Percentiles rank a stretch among this genome's conserved stretches.
These are phyloP conservation scores for Halocynthia aurantium DNA, from an alignment of 23 tunicate genomes.

Conservation along the genomic window DNA sequence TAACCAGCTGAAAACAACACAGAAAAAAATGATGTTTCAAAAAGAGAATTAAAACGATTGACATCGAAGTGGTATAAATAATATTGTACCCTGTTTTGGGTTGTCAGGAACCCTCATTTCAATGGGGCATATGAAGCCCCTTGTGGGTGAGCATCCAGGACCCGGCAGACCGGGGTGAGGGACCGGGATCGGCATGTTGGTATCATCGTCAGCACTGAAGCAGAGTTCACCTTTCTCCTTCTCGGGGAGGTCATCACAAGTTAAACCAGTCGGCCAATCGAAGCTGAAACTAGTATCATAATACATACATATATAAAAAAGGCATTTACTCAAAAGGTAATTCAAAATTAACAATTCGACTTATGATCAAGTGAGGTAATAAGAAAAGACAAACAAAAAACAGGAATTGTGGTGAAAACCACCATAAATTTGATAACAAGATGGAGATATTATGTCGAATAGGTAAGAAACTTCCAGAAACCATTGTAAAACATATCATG, in stretches of 20 bases:
- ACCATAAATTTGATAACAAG: too few species aligned
- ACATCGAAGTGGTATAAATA: too few species aligned
- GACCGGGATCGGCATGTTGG: neutral
- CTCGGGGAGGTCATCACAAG: conserved; percentile 54
- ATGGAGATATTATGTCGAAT: too few species aligned
- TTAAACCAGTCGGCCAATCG: conserved; percentile 48
- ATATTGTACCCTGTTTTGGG: conserved; percentile 1
- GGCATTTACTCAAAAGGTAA: too few species aligned
- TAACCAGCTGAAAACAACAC: conserved; percentile 30
- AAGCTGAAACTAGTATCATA: conserved; percentile 39
- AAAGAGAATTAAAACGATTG: too few species aligned
- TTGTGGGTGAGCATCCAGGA: neutral
- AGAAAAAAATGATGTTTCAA: neutral
- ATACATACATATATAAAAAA: neutral
- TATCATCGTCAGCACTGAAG: conserved; percentile 36
- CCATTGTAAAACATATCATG: too few species aligned
- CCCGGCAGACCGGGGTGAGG: neutral
- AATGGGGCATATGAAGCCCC: conserved; percentile 40
- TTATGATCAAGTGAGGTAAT: too few species aligned
- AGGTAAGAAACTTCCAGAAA: too few species aligned
- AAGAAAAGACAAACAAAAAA: too few species aligned
- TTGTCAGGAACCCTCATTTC: conserved; percentile 55
- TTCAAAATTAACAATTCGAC: too few species aligned
- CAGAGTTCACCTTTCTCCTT: conserved; percentile 27
- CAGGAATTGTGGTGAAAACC: too few species aligned